phyloP scores from a whole-genome alignment of 2,888 invertebrate species.

The Acleris sparsana region DNA sequence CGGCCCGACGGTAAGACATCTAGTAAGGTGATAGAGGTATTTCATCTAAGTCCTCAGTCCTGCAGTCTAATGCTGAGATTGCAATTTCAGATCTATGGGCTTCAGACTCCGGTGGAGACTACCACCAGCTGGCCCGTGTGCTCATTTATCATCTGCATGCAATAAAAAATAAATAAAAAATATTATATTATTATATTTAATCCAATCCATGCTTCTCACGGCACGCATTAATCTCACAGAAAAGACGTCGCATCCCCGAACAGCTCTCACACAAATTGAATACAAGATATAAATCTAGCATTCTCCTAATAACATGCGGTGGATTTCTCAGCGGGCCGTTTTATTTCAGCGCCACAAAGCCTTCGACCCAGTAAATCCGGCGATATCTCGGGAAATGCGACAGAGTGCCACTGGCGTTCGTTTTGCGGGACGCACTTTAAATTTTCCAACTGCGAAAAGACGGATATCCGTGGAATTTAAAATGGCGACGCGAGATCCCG shows the following conservation, averaged over 20 bases:
- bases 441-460: conserved; percentile 66
- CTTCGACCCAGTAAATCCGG: conserved; percentile 76
- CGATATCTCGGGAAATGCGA: conserved; percentile 76
- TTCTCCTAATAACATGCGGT: conserved; percentile 75
- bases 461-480: conserved; percentile 66
- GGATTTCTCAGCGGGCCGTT: conserved; percentile 79
- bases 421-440: conserved; percentile 74
- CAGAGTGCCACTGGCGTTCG: conserved; percentile 71
- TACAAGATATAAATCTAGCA: conserved; percentile 78
- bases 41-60: too few relatives aligned
- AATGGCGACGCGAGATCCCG: conserved; percentile 59
- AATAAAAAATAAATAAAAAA: background rate
- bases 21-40: too few relatives aligned
- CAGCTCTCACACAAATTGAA: conserved; percentile 79
- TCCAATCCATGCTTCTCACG: conserved; percentile 44
- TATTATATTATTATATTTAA: background rate
- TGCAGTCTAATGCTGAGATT: too few relatives aligned
- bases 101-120: too few relatives aligned
- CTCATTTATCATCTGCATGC: background rate
- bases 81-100: too few relatives aligned
- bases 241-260: conserved; percentile 55
- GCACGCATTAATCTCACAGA: conserved; percentile 49
- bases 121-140: too few relatives aligned
- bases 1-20: too few relatives aligned
- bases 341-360: conserved; percentile 78